Conservation (phyloP, 2,888 invertebrate species). For the Lissonota sp. region DNA sequence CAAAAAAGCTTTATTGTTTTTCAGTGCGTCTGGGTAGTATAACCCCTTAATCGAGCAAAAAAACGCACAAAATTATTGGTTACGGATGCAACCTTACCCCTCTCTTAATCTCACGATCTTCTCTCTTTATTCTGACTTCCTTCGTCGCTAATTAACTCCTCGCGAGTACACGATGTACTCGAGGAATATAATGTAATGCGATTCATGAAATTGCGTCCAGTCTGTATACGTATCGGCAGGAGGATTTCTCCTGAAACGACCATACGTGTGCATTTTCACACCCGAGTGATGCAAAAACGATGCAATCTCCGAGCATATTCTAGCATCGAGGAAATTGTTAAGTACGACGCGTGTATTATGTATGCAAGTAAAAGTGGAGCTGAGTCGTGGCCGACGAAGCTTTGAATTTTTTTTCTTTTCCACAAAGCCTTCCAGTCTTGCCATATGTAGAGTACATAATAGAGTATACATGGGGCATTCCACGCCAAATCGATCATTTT, state of each 20-base stretch:
- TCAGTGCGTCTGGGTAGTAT: too few relatives aligned
- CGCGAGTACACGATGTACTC: slow-evolving; percentile 2
- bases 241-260: slow-evolving; percentile 39
- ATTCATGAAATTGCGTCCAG: slow-evolving; percentile 19
- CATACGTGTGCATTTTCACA: slow-evolving; percentile 55
- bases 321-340: slow-evolving; percentile 61
- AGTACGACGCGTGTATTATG: slow-evolving; percentile 55
- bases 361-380: slow-evolving; percentile 11
- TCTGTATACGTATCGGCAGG: slow-evolving; percentile 50
- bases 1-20: too few relatives aligned
- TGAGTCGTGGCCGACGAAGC: slow-evolving; percentile 17
- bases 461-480: too few relatives aligned
- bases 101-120: slow-evolving; percentile 34
- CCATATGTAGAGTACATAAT: neutral
- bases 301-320: slow-evolving; percentile 49
- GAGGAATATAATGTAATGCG: slow-evolving; percentile 2
- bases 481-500: too few relatives aligned
- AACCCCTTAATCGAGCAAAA: too few relatives aligned
- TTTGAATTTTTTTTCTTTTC: slow-evolving; percentile 31
- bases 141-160: slow-evolving; percentile 58
- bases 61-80: slow-evolving; percentile 10
- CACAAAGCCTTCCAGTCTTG: slow-evolving; percentile 19
- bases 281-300: slow-evolving; percentile 44
- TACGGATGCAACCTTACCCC: slow-evolving; percentile 8
- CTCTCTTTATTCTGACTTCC: slow-evolving; percentile 30